These are phyloP conservation scores for Panulirus ornatus DNA, from an alignment of 1,140 invertebrate species.

Conservation along the genomic window DNA sequence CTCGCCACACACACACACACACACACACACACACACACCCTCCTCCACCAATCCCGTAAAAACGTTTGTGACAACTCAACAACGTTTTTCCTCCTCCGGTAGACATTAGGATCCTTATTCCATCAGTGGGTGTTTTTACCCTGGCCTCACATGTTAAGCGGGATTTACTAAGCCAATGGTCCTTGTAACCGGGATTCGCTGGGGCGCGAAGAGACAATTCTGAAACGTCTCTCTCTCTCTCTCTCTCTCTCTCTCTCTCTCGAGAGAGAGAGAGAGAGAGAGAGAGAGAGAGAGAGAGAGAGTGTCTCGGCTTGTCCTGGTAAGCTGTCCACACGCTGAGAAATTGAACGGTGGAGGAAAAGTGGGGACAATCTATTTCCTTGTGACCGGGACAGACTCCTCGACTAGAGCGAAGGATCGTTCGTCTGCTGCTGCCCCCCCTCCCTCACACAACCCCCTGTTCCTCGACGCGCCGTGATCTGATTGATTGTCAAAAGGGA, in stretches of 20 bases:
- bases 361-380: background rate
- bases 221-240: too few relatives aligned
- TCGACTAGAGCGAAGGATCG: too few relatives aligned
- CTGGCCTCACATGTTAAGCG: background rate
- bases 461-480: too few relatives aligned
- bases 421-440: too few relatives aligned
- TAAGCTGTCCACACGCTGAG: constrained; percentile 32
- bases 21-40: too few relatives aligned
- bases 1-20: too few relatives aligned
- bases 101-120: background rate
- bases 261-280: too few relatives aligned
- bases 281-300: background rate
- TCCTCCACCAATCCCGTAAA: too few relatives aligned
- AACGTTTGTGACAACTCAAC: background rate
- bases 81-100: background rate
- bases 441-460: too few relatives aligned
- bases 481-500: too few relatives aligned
- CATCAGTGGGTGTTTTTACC: background rate
- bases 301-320: background rate
- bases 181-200: background rate
- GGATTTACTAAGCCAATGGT: background rate
- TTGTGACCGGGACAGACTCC: too few relatives aligned
- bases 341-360: constrained; percentile 11
- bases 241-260: too few relatives aligned
- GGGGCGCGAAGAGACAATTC: background rate